phyloP scores from a whole-genome alignment of 2,797 vertebrate genomes.

The Bovichtus variegatus region DNA sequence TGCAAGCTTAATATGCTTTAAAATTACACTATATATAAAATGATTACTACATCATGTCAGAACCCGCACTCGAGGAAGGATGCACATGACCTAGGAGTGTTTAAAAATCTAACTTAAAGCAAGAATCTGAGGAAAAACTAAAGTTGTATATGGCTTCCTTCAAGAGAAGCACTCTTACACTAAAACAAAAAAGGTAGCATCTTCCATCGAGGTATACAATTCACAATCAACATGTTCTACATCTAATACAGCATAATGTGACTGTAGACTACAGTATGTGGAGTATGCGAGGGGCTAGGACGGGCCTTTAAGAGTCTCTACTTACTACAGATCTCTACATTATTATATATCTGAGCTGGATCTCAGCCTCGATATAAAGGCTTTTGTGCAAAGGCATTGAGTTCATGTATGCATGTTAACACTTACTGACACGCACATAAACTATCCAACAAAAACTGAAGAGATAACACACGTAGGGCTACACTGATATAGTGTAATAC shows the following conservation, averaged over 20 bases:
- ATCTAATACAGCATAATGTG: slow-evolving; percentile 18
- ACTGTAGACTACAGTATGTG: slow-evolving; percentile 9
- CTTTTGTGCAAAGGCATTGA: slow-evolving; percentile 19
- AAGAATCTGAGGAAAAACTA: not conserved
- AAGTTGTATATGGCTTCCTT: slow-evolving; percentile 25
- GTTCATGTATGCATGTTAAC: slow-evolving; percentile 3
- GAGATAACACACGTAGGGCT: not conserved
- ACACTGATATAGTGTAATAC: slow-evolving; percentile 9
- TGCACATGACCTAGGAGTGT: slow-evolving; percentile 35
- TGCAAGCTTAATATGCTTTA: slow-evolving; percentile 4
- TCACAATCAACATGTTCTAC: slow-evolving; percentile 38
- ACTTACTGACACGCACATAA: not conserved
- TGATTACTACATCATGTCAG: not conserved
- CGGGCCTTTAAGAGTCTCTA: not conserved
- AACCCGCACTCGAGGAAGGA: slow-evolving; percentile 1
- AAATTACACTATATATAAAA: slow-evolving; percentile 15
- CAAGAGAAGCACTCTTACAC: slow-evolving; percentile 21
- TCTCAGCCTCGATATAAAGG: slow-evolving; percentile 6
- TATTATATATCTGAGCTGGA: not conserved
- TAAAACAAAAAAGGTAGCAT: slow-evolving; percentile 16
- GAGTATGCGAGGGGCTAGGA: not conserved
- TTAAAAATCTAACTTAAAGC: slow-evolving; percentile 19
- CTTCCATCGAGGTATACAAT: slow-evolving; percentile 37
- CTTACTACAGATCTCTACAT: not conserved
- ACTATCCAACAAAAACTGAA: not conserved